phyloP scores from a whole-genome alignment of 2,797 vertebrate species.

The Holocentrus rufus region DNA sequence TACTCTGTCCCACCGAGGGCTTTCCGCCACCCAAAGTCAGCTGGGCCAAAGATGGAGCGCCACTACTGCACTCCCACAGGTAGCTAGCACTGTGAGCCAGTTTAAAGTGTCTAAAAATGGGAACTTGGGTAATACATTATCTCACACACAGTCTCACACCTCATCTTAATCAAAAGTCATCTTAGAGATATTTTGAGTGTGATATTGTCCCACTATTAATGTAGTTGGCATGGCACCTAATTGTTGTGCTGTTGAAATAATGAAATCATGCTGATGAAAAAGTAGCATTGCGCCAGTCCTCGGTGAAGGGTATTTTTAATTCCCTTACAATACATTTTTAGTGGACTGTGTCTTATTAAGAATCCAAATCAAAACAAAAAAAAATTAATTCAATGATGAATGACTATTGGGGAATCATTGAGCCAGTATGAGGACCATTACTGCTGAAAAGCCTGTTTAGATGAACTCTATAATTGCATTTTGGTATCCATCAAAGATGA shows the following conservation, averaged over 20 bases:
- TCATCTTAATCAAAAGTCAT: background rate
- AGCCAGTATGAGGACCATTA: too few relatives aligned
- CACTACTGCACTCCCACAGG: conserved; percentile 81
- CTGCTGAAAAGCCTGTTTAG: too few relatives aligned
- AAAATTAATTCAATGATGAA: too few relatives aligned
- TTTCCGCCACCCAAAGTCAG: conserved; percentile 74
- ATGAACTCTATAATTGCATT: too few relatives aligned
- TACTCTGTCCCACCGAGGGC: conserved; percentile 81
- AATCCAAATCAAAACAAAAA: too few relatives aligned
- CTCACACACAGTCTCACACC: too few relatives aligned
- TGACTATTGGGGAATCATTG: too few relatives aligned
- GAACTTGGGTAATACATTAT: background rate
- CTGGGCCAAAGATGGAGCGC: conserved; percentile 89
- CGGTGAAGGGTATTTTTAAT: too few relatives aligned
- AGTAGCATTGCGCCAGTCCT: background rate
- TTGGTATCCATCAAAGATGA: too few relatives aligned
- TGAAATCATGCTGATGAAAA: background rate
- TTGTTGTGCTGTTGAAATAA: background rate
- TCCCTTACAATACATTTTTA: too few relatives aligned
- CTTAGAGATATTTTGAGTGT: background rate
- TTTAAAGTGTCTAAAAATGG: background rate
- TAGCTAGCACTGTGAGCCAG: conserved; percentile 56
- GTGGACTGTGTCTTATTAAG: too few relatives aligned
- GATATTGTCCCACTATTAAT: background rate
- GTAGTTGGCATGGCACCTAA: background rate